Evolutionary conservation across 2,113 vertebrate genomes (phyloP), one percentile per base, ranked within the genome.

Genomic region (Bujurquina vittata): DNA sequence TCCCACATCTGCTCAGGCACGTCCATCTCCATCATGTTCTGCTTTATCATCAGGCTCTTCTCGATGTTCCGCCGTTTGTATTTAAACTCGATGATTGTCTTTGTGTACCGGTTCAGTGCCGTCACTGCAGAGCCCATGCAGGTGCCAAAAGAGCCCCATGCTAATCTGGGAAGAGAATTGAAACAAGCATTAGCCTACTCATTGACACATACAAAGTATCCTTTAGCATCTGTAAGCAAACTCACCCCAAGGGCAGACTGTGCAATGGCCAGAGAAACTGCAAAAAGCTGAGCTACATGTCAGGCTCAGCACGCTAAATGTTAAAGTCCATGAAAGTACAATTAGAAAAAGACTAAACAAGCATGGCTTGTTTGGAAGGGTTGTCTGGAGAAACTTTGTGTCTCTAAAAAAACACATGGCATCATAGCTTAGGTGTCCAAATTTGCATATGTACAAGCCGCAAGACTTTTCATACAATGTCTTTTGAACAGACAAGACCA

Each of bases 111-210:
- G 95, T 97, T 97, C 49, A 97, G 92, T 0, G 96, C 95, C 0
- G 95, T 96, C 85, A 97, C 96, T 0, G 97, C 96, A 0, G 97
- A 97, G n/a, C 93, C 96, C 98, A 98, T 97, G 65, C 97, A 98
- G 91, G 97, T 97, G 7, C 96, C 95, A 0, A 97, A 98, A 2
- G 97, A 98, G 43, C 95, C 90, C 97, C 97, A 98, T 0, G 97
- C 96, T 1, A 99, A 94, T 79, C 98, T 98, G 87, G 17, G 29
- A 29, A 35, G 26, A 85, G 26, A 33, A 5, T 57, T 5, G 33
- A 37, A 74, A 80, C 81, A 14, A 29, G 11, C 2, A 12, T 59
- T 80, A 72, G 26, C 3, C 26, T 33, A 54, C 18, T 72, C 15
- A 7, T 18, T 72, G 18, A 26, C 26, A 26, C 26, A 26, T 26